Conservation (phyloP, 2,797 vertebrate genomes). For the Dryobates pubescens region DNA sequence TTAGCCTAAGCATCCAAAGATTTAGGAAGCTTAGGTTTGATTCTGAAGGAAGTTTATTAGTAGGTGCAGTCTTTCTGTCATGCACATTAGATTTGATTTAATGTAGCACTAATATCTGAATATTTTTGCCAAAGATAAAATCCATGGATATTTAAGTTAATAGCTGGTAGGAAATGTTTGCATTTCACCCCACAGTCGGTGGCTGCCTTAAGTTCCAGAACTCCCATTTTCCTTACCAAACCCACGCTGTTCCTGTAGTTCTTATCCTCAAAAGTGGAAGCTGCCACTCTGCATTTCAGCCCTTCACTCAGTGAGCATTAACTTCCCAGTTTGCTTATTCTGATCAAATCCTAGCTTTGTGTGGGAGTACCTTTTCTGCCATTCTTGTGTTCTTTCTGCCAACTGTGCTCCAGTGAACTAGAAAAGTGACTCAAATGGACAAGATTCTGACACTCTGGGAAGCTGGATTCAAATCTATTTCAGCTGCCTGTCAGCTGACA, state of each 20-base stretch:
- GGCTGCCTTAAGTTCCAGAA: background rate
- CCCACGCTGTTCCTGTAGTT: background rate
- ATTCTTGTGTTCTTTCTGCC: slow-evolving; percentile 26
- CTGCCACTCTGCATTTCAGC: slow-evolving; percentile 9
- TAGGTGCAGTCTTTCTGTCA: background rate
- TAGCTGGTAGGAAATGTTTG: background rate
- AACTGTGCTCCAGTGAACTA: slow-evolving; percentile 50
- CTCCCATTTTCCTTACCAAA: background rate
- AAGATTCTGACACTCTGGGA: slow-evolving; percentile 6
- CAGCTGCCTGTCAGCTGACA: slow-evolving; percentile 10
- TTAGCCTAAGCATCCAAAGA: slow-evolving; percentile 1
- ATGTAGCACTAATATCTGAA: background rate
- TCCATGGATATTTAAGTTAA: background rate
- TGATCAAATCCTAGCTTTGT: background rate
- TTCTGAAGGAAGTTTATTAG: background rate
- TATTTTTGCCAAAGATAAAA: background rate
- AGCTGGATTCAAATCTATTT: slow-evolving; percentile 14
- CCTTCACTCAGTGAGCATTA: background rate
- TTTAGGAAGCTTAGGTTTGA: no score
- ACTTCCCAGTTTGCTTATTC: background rate
- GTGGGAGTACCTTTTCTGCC: slow-evolving; percentile 2
- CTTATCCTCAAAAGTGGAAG: background rate
- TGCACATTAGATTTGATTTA: background rate
- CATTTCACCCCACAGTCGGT: background rate
- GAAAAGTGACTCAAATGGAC: slow-evolving; percentile 34